Conservation (phyloP, 2,888 invertebrate genomes). For the Phaedon cochleariae region DNA sequence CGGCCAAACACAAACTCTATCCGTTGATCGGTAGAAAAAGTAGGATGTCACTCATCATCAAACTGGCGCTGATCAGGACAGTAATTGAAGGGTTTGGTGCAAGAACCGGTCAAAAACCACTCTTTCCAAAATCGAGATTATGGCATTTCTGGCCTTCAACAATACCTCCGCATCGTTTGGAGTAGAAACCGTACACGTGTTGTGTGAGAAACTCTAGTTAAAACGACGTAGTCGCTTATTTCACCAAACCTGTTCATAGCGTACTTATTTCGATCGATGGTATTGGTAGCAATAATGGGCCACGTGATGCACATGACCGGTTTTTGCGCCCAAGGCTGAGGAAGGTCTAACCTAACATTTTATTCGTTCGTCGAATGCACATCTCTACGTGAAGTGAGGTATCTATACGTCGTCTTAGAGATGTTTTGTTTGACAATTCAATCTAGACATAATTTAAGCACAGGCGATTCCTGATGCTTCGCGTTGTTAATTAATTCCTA, state of each 20-base stretch:
- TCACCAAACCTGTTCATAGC: not conserved
- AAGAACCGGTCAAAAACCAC: constrained; percentile 3
- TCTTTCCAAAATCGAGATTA: constrained; percentile 6
- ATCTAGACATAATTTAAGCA: too few species aligned
- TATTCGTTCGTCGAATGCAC: constrained; percentile 12
- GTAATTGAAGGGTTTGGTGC: constrained; percentile 11
- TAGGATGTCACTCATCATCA: too few species aligned
- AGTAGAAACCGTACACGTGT: constrained; percentile 12
- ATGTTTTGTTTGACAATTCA: too few species aligned
- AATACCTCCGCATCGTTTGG: constrained; percentile 13
- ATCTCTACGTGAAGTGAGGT: constrained; percentile 15
- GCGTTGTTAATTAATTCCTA: too few species aligned
- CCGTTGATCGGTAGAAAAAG: too few species aligned
- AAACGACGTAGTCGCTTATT: constrained; percentile 12
- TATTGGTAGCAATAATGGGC: not conserved
- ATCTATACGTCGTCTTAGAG: too few species aligned
- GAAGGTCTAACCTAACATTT: constrained; percentile 4
- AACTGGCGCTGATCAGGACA: too few species aligned
- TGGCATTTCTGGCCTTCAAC: constrained; percentile 13
- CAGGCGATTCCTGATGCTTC: too few species aligned
- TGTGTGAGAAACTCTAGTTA: constrained; percentile 8
- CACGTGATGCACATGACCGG: not conserved
- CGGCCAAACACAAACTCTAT: too few species aligned
- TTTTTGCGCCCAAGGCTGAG: constrained; percentile 19
- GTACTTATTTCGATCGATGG: constrained; percentile 4